Evolutionary conservation across 2,888 invertebrate genomes (phyloP).

Genomic region (Pseudococcus jackbeardsleyi): DNA sequence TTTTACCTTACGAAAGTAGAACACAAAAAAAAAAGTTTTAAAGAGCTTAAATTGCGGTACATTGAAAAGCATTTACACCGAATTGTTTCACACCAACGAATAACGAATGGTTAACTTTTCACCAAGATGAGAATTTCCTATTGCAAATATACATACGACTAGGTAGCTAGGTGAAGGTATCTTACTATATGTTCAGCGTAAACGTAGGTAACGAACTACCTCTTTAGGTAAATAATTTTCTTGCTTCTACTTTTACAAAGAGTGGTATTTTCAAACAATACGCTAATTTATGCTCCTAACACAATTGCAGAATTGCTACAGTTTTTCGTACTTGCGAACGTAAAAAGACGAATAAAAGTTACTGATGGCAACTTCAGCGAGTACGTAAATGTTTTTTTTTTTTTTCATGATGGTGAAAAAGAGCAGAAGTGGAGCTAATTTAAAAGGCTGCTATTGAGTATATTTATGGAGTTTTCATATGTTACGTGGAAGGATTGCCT

Average conservation of each 20-base stretch:
- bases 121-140: background rate
- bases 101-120: background rate
- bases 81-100: background rate
- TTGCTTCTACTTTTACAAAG: background rate
- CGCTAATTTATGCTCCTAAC: constrained; percentile 31
- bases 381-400: background rate
- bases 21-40: background rate
- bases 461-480: too few relatives aligned
- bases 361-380: background rate
- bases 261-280: constrained; percentile 37
- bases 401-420: background rate
- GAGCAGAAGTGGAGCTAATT: background rate
- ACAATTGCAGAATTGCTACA: background rate
- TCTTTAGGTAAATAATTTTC: background rate
- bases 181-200: background rate
- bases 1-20: background rate
- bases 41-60: constrained; percentile 14
- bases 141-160: background rate
- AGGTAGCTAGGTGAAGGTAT: background rate
- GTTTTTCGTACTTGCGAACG: background rate
- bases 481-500: background rate
- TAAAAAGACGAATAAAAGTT: constrained; percentile 35
- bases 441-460: constrained; percentile 56
- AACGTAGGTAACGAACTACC: background rate
- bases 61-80: background rate